Evolutionary conservation across 2,113 vertebrate genomes (phyloP).

Genomic region (Machaerirhynchus nigripectus): DNA sequence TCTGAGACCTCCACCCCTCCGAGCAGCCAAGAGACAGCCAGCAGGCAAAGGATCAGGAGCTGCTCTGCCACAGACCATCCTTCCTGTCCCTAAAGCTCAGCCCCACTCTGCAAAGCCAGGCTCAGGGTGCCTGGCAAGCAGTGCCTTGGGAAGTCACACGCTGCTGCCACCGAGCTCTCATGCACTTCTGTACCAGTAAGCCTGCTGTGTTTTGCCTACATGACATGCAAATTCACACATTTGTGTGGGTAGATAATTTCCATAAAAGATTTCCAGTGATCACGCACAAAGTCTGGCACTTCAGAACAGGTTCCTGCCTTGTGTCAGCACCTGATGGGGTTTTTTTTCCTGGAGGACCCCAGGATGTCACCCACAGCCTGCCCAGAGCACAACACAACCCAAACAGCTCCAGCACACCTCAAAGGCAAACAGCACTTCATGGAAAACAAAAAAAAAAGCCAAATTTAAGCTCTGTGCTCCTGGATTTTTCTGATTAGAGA

Average conservation of each 20-base stretch:
- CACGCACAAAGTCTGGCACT: neutral
- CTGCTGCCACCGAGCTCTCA: neutral
- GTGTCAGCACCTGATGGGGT: neutral
- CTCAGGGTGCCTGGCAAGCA: neutral
- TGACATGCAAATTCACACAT: neutral
- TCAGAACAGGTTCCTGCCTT: neutral
- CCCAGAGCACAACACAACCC: neutral
- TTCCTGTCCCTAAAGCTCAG: neutral
- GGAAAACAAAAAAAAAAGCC: neutral
- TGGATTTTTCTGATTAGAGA: neutral
- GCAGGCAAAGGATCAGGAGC: neutral
- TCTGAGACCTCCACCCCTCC: neutral
- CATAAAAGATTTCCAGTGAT: neutral
- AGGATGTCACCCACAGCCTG: neutral
- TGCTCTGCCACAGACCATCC: neutral
- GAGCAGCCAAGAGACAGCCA: neutral
- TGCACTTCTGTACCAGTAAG: neutral
- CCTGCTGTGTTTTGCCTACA: neutral
- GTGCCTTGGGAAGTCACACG: rapidly evolving
- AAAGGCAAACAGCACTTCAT: neutral
- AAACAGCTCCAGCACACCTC: neutral
- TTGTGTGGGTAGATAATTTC: neutral
- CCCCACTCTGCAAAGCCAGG: rapidly evolving
- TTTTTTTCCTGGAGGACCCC: neutral
- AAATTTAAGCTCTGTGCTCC: neutral